phyloP scores from a whole-genome alignment of 2,888 invertebrate species.

The Phortica okadai region DNA sequence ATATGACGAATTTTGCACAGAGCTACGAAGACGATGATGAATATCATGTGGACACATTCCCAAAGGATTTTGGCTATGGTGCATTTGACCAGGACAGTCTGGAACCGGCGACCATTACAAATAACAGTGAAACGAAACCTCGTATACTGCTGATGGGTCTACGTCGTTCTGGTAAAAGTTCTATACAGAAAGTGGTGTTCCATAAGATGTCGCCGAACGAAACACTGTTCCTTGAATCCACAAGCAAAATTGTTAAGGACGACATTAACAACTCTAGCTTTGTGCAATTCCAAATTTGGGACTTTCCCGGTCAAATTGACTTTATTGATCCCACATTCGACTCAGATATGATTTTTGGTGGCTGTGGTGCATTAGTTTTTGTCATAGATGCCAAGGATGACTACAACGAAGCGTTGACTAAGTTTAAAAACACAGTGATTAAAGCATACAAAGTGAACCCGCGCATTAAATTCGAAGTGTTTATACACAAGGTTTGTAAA shows the following conservation, averaged over 20 bases:
- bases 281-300: slow-evolving; percentile 99
- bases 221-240: slow-evolving; percentile 98
- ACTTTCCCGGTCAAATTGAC: slow-evolving; percentile 99
- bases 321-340: slow-evolving; percentile 98
- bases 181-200: slow-evolving; percentile 99
- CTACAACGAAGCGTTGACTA: slow-evolving; percentile 95
- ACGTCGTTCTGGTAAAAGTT: slow-evolving; percentile 98
- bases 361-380: slow-evolving; percentile 98
- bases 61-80: slow-evolving; percentile 95
- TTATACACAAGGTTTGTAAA: slow-evolving; percentile 91
- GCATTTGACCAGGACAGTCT: slow-evolving; percentile 86
- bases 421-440: slow-evolving; percentile 94
- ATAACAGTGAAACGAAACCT: slow-evolving; percentile 83
- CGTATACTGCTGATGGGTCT: slow-evolving; percentile 96
- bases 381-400: slow-evolving; percentile 99
- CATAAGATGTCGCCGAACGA: slow-evolving; percentile 99
- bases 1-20: slow-evolving; percentile 60
- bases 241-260: slow-evolving; percentile 98
- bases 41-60: slow-evolving; percentile 83
- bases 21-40: slow-evolving; percentile 80
- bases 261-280: slow-evolving; percentile 97
- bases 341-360: slow-evolving; percentile 96
- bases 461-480: slow-evolving; percentile 97
- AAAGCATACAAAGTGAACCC: slow-evolving; percentile 97
- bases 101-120: slow-evolving; percentile 57